phyloP scores from a whole-genome alignment of 2,888 invertebrate genomes.

The Epirrhoe tristata region DNA sequence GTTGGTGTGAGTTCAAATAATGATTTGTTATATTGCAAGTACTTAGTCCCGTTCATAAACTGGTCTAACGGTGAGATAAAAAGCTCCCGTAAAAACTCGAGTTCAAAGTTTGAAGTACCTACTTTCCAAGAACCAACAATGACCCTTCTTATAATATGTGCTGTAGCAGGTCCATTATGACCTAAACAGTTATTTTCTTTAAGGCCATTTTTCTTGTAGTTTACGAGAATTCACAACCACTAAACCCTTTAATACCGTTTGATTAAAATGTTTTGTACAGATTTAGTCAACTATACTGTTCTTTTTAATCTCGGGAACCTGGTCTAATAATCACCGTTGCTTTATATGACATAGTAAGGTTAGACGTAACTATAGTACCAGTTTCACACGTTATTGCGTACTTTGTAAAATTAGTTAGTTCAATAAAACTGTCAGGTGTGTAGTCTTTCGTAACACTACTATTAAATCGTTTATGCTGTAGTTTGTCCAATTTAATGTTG shows the following conservation, averaged over 20 bases:
- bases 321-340: not conserved
- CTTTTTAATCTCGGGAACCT: not conserved
- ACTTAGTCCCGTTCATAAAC: not conserved
- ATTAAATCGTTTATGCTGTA: conserved; percentile 12
- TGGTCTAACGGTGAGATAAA: not conserved
- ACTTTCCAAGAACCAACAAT: conserved; percentile 50
- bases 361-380: conserved; percentile 38
- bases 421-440: conserved; percentile 51
- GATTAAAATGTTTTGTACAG: not conserved
- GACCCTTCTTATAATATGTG: not conserved
- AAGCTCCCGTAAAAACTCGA: not conserved
- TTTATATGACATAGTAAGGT: not conserved
- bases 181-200: not conserved
- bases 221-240: not conserved
- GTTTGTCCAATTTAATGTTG: not conserved
- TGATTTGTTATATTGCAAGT: not conserved
- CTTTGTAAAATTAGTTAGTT: conserved; percentile 43
- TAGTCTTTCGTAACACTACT: conserved; percentile 51
- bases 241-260: not conserved
- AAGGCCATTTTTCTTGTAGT: not conserved
- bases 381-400: conserved; percentile 65
- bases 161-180: not conserved
- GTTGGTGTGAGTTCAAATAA: not conserved
- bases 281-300: not conserved
- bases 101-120: conserved; percentile 10